Evolutionary conservation across 2,888 invertebrate genomes (phyloP).

Genomic region (Thymelicus lineola): DNA sequence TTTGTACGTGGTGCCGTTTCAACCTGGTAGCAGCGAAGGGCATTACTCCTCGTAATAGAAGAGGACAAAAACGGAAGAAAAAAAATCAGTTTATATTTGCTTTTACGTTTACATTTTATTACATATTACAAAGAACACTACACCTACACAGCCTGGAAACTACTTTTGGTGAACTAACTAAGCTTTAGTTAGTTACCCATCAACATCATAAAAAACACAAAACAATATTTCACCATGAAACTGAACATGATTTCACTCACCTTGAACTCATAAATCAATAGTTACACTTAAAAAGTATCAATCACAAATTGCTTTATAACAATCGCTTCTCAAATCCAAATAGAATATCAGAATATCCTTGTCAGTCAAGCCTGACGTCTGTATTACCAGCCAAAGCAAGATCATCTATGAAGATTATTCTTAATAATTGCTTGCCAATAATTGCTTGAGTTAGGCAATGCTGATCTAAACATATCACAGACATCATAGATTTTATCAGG

Average conservation of each 20-base stretch:
- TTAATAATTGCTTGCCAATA: constrained; percentile 19
- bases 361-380: constrained; percentile 16
- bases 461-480: not conserved
- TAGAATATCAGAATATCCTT: constrained; percentile 23
- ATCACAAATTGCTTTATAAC: constrained; percentile 10
- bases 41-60: too few species aligned
- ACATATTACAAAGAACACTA: too few species aligned
- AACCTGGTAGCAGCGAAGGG: too few species aligned
- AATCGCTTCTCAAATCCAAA: constrained; percentile 21
- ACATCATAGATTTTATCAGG: not conserved
- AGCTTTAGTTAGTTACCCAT: constrained; percentile 27
- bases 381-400: constrained; percentile 13
- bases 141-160: too few species aligned
- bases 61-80: too few species aligned
- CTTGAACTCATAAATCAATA: constrained; percentile 48
- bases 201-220: constrained; percentile 39
- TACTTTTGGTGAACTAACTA: too few species aligned
- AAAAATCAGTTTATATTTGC: too few species aligned
- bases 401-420: not conserved
- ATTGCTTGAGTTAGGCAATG: constrained; percentile 4
- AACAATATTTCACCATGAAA: constrained; percentile 48
- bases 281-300: constrained; percentile 41
- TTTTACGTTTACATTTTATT: too few species aligned
- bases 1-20: too few species aligned
- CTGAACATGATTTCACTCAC: constrained; percentile 49